Conservation (phyloP, 2,888 invertebrate species). For the Drosophila lacicola region DNA sequence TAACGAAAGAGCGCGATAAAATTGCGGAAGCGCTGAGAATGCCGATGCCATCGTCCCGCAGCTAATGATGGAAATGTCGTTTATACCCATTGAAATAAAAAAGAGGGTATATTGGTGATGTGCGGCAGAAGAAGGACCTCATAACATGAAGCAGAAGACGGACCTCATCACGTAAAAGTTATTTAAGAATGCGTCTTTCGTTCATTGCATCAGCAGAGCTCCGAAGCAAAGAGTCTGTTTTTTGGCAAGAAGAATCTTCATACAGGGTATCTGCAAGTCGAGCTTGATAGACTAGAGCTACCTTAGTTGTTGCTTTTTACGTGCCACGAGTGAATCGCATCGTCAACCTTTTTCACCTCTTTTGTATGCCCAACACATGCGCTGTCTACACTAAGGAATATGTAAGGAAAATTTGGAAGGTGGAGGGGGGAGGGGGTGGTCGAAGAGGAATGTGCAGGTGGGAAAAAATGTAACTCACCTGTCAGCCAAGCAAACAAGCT, state of each 20-base stretch:
- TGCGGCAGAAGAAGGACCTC: not conserved
- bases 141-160: too few species aligned
- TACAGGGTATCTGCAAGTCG: constrained; percentile 14
- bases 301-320: constrained; percentile 34
- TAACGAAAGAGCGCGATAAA: constrained; percentile 68
- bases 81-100: constrained; percentile 1
- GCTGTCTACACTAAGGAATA: constrained; percentile 52
- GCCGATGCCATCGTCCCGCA: constrained; percentile 63
- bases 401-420: constrained; percentile 14
- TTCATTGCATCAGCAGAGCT: too few species aligned
- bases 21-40: constrained; percentile 76
- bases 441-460: constrained; percentile 7
- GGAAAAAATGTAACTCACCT: constrained; percentile 71
- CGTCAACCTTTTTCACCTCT: constrained; percentile 20
- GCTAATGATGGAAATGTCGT: constrained; percentile 44
- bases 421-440: not conserved
- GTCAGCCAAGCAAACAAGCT: constrained; percentile 54
- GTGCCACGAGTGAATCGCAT: constrained; percentile 10
- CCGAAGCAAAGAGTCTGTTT: too few species aligned
- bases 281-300: too few species aligned
- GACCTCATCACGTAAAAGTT: too few species aligned
- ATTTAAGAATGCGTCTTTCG: too few species aligned
- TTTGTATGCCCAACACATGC: constrained; percentile 69
- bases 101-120: not conserved
- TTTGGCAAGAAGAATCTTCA: too few species aligned